These are phyloP conservation scores for Forbesichthys papilliferus DNA, from an alignment of 2,113 vertebrate genomes.

Conservation along the genomic window DNA sequence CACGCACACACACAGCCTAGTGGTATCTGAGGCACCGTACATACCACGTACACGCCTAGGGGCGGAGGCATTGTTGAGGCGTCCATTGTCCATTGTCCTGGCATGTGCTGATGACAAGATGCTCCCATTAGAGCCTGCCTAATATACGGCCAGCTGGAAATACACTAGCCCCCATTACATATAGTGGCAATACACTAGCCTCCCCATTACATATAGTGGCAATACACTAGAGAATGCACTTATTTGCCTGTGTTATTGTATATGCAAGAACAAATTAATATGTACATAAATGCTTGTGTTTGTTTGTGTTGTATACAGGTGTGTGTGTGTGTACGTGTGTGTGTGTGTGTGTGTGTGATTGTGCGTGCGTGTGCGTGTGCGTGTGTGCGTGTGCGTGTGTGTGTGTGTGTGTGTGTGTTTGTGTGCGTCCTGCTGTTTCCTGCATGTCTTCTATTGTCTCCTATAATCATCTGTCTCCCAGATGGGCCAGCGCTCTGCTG, in stretches of 20 bases:
- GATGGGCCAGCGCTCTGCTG: conserved; percentile 48
- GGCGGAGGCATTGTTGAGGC: conserved; percentile 17
- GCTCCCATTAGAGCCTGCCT: background rate
- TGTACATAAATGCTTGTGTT: conserved; percentile 1
- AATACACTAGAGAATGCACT: no score
- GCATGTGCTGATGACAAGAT: conserved; percentile 40
- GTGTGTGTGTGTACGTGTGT: conserved; percentile 11
- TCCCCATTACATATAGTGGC: no score
- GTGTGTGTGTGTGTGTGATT: background rate
- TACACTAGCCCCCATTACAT: no score
- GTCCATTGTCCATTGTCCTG: no score
- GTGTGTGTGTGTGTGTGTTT: conserved; percentile 19
- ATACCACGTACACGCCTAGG: conserved; percentile 8
- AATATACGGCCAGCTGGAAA: no score
- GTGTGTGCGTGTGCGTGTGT: background rate
- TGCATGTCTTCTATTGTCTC: conserved; percentile 61
- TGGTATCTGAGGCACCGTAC: conserved; percentile 29
- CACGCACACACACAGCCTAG: conserved; percentile 41
- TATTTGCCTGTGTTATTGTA: background rate
- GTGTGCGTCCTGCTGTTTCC: background rate
- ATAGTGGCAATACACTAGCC: no score
- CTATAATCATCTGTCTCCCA: conserved; percentile 70
- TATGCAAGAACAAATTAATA: background rate
- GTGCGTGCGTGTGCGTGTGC: background rate
- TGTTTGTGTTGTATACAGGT: conserved; percentile 3